A percentile compares a stretch with the other conserved stretches of the same genome.
phyloP scores from a whole-genome alignment of 2,888 invertebrate genomes.

The Microctonus aethiopoides region DNA sequence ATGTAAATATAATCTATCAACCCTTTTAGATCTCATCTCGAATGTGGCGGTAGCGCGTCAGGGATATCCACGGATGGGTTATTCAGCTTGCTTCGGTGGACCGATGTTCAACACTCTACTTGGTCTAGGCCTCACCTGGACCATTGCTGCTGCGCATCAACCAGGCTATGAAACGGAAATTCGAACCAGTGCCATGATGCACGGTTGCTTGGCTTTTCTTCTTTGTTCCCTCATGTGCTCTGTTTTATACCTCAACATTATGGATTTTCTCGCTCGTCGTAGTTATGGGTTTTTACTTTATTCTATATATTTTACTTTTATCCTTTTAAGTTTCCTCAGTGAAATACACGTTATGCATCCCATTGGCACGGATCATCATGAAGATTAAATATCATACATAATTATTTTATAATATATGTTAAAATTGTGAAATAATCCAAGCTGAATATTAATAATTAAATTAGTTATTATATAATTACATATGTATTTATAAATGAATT shows the following conservation, averaged over 20 bases:
- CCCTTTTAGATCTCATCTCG: slow-evolving; percentile 70
- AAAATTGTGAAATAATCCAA: neutral
- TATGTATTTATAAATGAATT: too few relatives aligned
- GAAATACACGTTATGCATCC: slow-evolving; percentile 67
- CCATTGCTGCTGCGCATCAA: slow-evolving; percentile 48
- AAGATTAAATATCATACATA: neutral
- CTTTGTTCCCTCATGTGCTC: slow-evolving; percentile 65
- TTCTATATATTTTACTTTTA: slow-evolving; percentile 68
- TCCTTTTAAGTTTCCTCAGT: slow-evolving; percentile 68
- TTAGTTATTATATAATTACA: neutral
- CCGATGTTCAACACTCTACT: slow-evolving; percentile 72
- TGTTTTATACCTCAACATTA: slow-evolving; percentile 66
- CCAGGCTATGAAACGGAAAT: slow-evolving; percentile 51
- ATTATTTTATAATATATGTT: too few relatives aligned
- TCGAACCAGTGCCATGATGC: slow-evolving; percentile 65
- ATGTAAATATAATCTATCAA: neutral
- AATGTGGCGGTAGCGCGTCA: slow-evolving; percentile 72
- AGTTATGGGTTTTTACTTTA: slow-evolving; percentile 68
- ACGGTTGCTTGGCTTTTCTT: slow-evolving; percentile 67
- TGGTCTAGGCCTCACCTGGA: slow-evolving; percentile 67
- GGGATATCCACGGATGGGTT: slow-evolving; percentile 75
- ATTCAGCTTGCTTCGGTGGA: slow-evolving; percentile 77
- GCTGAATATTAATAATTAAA: neutral
- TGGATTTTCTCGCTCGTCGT: slow-evolving; percentile 67
- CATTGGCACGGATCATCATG: slow-evolving; percentile 61